phyloP scores from a whole-genome alignment of 1,140 invertebrate genomes.

The Andricus grossulariae region DNA sequence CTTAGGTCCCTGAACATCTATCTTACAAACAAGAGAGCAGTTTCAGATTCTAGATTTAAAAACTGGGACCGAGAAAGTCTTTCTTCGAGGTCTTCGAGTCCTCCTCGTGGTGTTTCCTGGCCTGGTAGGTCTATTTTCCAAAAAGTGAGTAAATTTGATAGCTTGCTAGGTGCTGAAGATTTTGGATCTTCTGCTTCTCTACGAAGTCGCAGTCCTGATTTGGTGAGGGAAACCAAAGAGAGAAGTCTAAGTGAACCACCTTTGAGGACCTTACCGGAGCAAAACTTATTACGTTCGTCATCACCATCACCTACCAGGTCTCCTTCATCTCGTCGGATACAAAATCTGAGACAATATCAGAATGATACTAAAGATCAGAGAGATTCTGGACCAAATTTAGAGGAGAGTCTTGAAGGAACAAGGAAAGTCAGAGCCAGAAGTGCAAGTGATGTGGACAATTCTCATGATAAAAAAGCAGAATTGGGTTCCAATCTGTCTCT shows the following conservation, averaged over 20 bases:
- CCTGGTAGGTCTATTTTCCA: slow-evolving; percentile 64
- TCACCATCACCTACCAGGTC: slow-evolving; percentile 79
- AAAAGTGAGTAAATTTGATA: slow-evolving; percentile 70
- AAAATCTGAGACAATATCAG: slow-evolving; percentile 69
- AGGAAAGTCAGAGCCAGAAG: slow-evolving; percentile 79
- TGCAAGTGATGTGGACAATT: slow-evolving; percentile 77
- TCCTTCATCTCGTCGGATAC: slow-evolving; percentile 81
- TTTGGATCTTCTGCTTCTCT: slow-evolving; percentile 63
- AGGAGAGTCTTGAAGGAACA: slow-evolving; percentile 48
- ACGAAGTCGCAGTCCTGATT: slow-evolving; percentile 62
- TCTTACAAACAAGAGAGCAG: slow-evolving; percentile 82
- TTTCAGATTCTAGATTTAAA: slow-evolving; percentile 83
- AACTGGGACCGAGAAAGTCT: slow-evolving; percentile 79
- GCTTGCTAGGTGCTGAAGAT: slow-evolving; percentile 60
- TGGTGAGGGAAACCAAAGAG: slow-evolving; percentile 58
- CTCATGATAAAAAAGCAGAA: slow-evolving; percentile 38
- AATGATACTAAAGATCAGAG: neutral
- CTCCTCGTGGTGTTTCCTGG: slow-evolving; percentile 66
- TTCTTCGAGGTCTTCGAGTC: slow-evolving; percentile 72
- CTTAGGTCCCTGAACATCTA: slow-evolving; percentile 79
- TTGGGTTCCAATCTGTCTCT: slow-evolving; percentile 70
- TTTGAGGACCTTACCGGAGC: slow-evolving; percentile 53
- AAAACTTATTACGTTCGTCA: slow-evolving; percentile 69
- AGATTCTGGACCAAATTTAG: neutral
- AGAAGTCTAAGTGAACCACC: slow-evolving; percentile 75